Conservation (phyloP, 2,888 invertebrate species). For the Drosophila ustulata region DNA sequence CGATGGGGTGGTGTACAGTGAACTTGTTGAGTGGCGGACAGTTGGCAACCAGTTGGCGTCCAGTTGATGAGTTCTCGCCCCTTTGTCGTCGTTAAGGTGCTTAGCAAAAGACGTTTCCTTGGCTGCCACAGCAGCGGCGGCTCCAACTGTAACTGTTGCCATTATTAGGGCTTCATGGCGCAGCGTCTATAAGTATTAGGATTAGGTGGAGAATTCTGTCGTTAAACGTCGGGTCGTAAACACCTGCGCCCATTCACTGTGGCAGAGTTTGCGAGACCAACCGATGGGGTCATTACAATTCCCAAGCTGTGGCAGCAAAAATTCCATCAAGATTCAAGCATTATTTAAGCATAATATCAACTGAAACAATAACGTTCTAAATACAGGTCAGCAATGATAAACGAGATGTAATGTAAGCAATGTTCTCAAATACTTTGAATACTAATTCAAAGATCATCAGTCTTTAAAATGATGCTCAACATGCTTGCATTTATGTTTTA, state of each 20-base stretch:
- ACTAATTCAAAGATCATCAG: too few relatives aligned
- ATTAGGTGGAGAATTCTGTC: slow-evolving; percentile 38
- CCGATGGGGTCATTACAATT: slow-evolving; percentile 5
- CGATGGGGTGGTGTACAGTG: background rate
- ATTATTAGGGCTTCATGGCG: slow-evolving; percentile 64
- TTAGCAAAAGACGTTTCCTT: slow-evolving; percentile 67
- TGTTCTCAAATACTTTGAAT: too few relatives aligned
- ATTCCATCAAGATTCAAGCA: background rate
- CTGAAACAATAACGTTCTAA: background rate
- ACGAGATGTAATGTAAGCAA: too few relatives aligned
- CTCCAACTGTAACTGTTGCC: slow-evolving; percentile 44
- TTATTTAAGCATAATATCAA: background rate
- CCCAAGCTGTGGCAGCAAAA: background rate
- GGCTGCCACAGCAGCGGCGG: slow-evolving; percentile 22
- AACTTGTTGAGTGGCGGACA: slow-evolving; percentile 61
- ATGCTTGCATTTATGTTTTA: background rate
- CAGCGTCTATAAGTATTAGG: slow-evolving; percentile 54
- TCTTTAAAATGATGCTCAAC: too few relatives aligned
- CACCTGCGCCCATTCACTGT: slow-evolving; percentile 12
- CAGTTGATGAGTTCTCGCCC: slow-evolving; percentile 38
- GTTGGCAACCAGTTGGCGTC: slow-evolving; percentile 44
- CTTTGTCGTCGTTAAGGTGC: slow-evolving; percentile 77
- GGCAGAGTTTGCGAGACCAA: background rate
- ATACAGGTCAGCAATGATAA: background rate
- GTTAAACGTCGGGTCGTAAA: slow-evolving; percentile 37